phyloP scores from a whole-genome alignment of 64 coral and sea anemone species.

The Acropora yongei region DNA sequence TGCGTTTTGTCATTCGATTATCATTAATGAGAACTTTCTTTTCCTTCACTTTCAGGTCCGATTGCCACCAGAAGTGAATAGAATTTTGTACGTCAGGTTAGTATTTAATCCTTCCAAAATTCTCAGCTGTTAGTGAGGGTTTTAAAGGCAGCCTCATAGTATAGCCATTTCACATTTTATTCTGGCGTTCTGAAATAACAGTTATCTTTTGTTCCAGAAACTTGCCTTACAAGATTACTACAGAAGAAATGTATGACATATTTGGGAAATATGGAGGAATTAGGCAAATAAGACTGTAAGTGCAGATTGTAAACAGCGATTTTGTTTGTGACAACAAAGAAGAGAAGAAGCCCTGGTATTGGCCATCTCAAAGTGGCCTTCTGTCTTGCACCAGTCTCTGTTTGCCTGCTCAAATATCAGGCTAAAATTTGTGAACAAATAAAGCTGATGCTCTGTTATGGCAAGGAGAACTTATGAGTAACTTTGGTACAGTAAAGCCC shows the following conservation, averaged over 20 bases:
- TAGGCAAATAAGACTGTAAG: constrained; percentile 98
- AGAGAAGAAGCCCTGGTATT: no score
- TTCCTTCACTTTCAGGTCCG: constrained; percentile 77
- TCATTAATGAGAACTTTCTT: neutral
- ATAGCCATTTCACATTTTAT: no score
- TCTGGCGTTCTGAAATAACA: no score
- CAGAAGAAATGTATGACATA: constrained; percentile 99
- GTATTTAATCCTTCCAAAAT: neutral
- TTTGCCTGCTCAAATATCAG: no score
- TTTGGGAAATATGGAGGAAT: constrained; percentile 98
- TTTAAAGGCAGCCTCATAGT: no score
- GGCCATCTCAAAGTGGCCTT: no score
- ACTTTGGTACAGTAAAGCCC: no score
- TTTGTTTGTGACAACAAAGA: no score
- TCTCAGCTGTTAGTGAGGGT: neutral
- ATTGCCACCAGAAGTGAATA: constrained; percentile 97
- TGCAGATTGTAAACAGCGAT: neutral
- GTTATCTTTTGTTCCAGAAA: constrained; percentile 62
- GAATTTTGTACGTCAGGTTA: constrained; percentile 98
- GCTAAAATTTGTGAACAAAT: no score
- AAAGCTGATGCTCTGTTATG: no score
- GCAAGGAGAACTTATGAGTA: no score
- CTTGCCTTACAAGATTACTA: constrained; percentile 97
- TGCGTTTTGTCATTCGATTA: neutral
- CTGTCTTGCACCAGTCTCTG: no score